Evolutionary conservation across 2,113 vertebrate species (phyloP).

Genomic region (Albula glossodonta): DNA sequence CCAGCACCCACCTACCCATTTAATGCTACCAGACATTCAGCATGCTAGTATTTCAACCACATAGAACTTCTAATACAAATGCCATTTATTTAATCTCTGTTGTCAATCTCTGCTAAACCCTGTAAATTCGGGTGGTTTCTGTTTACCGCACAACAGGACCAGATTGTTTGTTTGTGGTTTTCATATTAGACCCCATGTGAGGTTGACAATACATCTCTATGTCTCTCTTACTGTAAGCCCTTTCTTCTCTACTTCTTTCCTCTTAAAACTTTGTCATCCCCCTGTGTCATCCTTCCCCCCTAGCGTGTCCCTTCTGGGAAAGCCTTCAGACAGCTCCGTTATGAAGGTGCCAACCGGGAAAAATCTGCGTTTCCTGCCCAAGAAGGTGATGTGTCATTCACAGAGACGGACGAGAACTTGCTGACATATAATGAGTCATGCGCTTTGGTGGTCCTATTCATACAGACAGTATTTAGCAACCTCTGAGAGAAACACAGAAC

Average conservation of each 20-base stretch:
- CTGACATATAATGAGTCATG: not conserved
- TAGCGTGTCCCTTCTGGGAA: slow-evolving; percentile 42
- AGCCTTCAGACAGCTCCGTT: slow-evolving; percentile 39
- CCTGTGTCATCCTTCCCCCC: not conserved
- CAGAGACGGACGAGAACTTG: not conserved
- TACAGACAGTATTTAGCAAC: not conserved
- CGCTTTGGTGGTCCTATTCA: not conserved
- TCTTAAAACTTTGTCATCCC: not conserved
- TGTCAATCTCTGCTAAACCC: not conserved
- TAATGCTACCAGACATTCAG: not conserved
- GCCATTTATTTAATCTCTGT: not conserved
- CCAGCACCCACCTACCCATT: not conserved
- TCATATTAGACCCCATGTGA: not conserved
- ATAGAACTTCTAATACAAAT: not conserved
- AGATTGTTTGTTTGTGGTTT: not conserved
- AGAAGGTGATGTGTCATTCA: slow-evolving; percentile 28
- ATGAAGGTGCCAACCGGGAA: slow-evolving; percentile 48
- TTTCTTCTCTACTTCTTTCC: not conserved
- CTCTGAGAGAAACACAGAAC: not conserved
- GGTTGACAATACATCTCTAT: not conserved
- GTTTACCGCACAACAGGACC: too few species aligned
- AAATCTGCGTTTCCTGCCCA: slow-evolving; percentile 41
- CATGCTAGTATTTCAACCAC: not conserved
- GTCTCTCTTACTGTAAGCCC: not conserved
- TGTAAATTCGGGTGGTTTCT: not conserved